Base-by-base conservation (phyloP, 2,888 invertebrate genomes). In the Hanleya hanleyi region DNA sequence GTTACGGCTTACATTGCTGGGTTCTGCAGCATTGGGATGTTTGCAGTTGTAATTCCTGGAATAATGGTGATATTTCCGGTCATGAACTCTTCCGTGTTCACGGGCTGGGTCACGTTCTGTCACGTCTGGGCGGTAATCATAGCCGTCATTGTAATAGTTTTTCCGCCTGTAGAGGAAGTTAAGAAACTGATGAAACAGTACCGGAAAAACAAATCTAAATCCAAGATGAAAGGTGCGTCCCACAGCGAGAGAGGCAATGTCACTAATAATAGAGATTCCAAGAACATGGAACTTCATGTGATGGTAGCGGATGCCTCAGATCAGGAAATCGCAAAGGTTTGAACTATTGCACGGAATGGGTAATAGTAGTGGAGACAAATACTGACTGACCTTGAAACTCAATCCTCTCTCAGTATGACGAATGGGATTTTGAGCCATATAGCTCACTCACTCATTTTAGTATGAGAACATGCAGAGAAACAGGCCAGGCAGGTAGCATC, bases 151-250 rank as follows among this genome's bases (percentile, higher is more conserved):
- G 64, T 37, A 5, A 37, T 64, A 36, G 15, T 64, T 18, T 35
- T 29, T 4, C 64, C 64, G 15, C 64, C 64, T 22, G 35, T 37
- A 22, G 36, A 64, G 37, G 64, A 64, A 18, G 36, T 64, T 64
- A 7, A 22, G 18, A 37, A 37, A 18, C 35, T 64, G 15, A 22
- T 18, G 15, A 64, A 29, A n/a, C 64, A 64, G 9, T 64, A 64
- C n/a, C 74, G 77, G 49, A 80, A 83, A 64, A 84, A 82, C 71
- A 75, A 78, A 22, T 29, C 29, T 4, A 57, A 57, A 57, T 12
- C 22, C 22, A 4, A 1, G 35, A 15, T 35, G 18, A 64, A 37
- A 64, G 1, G 36, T 15, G 12, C 12, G 74, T 74, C 61, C 47
- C 75, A 4, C 41, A 70, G 33, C 71, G 47, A 61, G 76, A 76